These are phyloP conservation scores for Drosophila peninsularis DNA, from an alignment of 2,888 invertebrate species.

Conservation along the genomic window DNA sequence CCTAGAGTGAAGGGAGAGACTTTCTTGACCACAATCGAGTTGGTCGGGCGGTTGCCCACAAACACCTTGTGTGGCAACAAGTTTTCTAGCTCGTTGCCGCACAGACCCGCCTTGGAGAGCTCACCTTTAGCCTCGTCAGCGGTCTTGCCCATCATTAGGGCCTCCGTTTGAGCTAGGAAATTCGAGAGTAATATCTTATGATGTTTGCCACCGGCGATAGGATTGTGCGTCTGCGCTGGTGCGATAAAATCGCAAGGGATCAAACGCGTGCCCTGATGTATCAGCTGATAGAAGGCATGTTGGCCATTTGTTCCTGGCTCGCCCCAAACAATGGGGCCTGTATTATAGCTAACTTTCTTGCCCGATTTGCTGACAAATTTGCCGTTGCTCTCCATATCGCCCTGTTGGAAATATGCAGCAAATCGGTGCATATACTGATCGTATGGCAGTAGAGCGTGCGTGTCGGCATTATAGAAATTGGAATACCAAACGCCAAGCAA, in stretches of 20 bases:
- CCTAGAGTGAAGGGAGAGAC: conserved; percentile 97
- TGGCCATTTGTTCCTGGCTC: conserved; percentile 99
- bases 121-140: conserved; percentile 89
- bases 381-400: conserved; percentile 99
- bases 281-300: conserved; percentile 99
- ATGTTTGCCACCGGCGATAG: conserved; percentile 91
- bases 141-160: conserved; percentile 93
- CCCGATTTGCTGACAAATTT: conserved; percentile 92
- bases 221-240: conserved; percentile 96
- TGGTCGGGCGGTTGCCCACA: conserved; percentile 98
- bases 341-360: conserved; percentile 84
- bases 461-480: conserved; percentile 97
- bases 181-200: conserved; percentile 98
- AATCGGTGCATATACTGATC: conserved; percentile 99
- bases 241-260: conserved; percentile 99
- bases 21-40: conserved; percentile 96
- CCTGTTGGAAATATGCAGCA: conserved; percentile 99
- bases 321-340: conserved; percentile 87
- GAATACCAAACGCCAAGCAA: conserved; percentile 96
- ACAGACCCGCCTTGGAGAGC: conserved; percentile 91
- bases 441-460: conserved; percentile 97
- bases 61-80: conserved; percentile 98
- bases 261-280: conserved; percentile 93
- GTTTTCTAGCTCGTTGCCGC: conserved; percentile 89
- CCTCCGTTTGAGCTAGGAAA: conserved; percentile 99